Conservation (phyloP, 2,113 vertebrate genomes). For the Microtus pennsylvanicus region DNA sequence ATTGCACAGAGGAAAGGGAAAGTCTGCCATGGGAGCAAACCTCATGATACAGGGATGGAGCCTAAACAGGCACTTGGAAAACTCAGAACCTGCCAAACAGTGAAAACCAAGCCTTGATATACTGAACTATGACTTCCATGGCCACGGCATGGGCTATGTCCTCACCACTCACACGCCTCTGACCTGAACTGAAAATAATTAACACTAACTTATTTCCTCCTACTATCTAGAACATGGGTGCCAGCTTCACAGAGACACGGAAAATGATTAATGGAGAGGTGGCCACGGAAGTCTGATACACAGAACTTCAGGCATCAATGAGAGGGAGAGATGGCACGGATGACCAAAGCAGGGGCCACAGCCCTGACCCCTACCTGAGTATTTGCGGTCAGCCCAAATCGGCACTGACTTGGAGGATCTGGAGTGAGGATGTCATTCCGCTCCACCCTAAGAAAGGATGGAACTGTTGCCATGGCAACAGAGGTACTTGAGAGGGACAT, state of each 20-base stretch:
- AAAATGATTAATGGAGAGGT: neutral
- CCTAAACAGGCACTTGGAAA: neutral
- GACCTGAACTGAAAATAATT: neutral
- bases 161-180: neutral
- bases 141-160: neutral
- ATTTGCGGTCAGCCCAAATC: neutral
- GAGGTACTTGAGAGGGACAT: conserved; percentile 74
- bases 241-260: neutral
- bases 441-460: conserved; percentile 57
- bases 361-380: neutral
- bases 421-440: neutral
- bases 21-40: neutral
- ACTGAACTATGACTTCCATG: neutral
- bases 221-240: neutral
- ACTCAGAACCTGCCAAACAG: neutral
- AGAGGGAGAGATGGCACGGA: neutral
- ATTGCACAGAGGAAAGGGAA: neutral
- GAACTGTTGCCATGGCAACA: conserved; percentile 74
- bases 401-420: neutral
- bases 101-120: neutral
- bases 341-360: conserved; percentile 12
- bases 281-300: neutral
- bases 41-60: neutral
- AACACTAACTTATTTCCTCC: neutral
- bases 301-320: neutral